Evolutionary conservation across 2,797 vertebrate genomes (phyloP).

Genomic region (Aulostomus chinensis): DNA sequence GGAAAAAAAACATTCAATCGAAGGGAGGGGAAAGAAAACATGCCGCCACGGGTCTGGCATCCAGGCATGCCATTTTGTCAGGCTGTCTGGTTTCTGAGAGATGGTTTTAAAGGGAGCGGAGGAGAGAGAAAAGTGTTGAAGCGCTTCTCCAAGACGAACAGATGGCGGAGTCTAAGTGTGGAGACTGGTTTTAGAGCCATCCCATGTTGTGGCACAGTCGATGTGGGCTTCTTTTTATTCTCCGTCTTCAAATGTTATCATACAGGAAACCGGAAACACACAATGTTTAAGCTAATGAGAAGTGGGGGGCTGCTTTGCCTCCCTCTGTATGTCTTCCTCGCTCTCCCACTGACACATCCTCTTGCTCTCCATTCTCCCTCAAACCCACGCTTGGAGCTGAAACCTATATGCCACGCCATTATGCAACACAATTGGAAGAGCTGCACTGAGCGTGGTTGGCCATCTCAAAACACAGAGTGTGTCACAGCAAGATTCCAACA

Average conservation of each 20-base stretch:
- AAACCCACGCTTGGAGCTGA: constrained; percentile 64
- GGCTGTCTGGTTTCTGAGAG: too few species aligned
- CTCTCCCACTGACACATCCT: constrained; percentile 59
- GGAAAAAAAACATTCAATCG: too few species aligned
- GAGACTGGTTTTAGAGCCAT: constrained; percentile 26
- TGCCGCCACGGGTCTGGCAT: too few species aligned
- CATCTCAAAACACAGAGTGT: constrained; percentile 22
- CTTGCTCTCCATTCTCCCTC: constrained; percentile 58
- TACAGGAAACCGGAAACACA: constrained; percentile 64
- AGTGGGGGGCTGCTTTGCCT: constrained; percentile 72
- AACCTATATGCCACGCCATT: constrained; percentile 60
- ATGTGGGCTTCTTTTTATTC: constrained; percentile 42
- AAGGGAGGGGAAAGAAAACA: too few species aligned
- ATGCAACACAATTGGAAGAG: constrained; percentile 54
- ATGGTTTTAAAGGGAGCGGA: too few species aligned
- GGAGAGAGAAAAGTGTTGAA: neutral
- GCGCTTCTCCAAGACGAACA: constrained; percentile 40
- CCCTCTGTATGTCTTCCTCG: constrained; percentile 47
- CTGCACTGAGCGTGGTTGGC: constrained; percentile 43
- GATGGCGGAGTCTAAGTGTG: constrained; percentile 41
- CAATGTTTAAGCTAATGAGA: constrained; percentile 73
- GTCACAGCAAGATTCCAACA: neutral
- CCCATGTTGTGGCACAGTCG: neutral
- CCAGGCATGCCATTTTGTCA: too few species aligned
- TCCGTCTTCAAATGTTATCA: constrained; percentile 55